Conservation (phyloP, 2,888 invertebrate genomes). For the Drosophila subquinaria region DNA sequence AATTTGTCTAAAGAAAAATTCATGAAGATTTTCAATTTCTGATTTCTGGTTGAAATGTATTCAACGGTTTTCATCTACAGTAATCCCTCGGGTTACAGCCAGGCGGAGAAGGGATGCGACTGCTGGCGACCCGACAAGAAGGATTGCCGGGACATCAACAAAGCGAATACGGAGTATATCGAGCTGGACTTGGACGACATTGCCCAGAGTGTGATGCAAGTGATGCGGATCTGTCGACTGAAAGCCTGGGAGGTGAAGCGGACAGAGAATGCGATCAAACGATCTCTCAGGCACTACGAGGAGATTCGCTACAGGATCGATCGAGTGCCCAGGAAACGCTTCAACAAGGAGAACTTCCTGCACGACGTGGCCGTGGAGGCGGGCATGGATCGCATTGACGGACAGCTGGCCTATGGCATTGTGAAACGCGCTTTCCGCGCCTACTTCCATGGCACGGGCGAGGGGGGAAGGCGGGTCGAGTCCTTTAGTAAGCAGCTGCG, state of each 20-base stretch:
- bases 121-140: slow-evolving; percentile 21
- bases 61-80: slow-evolving; percentile 1
- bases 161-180: not conserved
- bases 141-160: slow-evolving; percentile 32
- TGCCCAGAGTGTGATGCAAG: slow-evolving; percentile 55
- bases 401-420: slow-evolving; percentile 78
- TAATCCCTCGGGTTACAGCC: rapidly evolving
- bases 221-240: slow-evolving; percentile 79
- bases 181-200: slow-evolving; percentile 60
- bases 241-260: slow-evolving; percentile 65
- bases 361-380: slow-evolving; percentile 73
- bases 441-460: slow-evolving; percentile 75
- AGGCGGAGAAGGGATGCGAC: slow-evolving; percentile 16
- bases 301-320: slow-evolving; percentile 70
- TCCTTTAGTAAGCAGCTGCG: slow-evolving; percentile 37
- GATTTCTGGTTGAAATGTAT: slow-evolving; percentile 6
- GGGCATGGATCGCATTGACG: slow-evolving; percentile 76
- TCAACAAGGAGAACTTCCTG: slow-evolving; percentile 76
- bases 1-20: slow-evolving; percentile 11
- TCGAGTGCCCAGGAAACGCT: slow-evolving; percentile 63
- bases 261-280: slow-evolving; percentile 48
- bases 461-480: slow-evolving; percentile 54
- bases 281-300: slow-evolving; percentile 75
- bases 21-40: slow-evolving; percentile 4
- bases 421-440: slow-evolving; percentile 82